These are phyloP conservation scores for Acanthosoma haemorrhoidale DNA, from an alignment of 2,888 invertebrate species.

Conservation along the genomic window DNA sequence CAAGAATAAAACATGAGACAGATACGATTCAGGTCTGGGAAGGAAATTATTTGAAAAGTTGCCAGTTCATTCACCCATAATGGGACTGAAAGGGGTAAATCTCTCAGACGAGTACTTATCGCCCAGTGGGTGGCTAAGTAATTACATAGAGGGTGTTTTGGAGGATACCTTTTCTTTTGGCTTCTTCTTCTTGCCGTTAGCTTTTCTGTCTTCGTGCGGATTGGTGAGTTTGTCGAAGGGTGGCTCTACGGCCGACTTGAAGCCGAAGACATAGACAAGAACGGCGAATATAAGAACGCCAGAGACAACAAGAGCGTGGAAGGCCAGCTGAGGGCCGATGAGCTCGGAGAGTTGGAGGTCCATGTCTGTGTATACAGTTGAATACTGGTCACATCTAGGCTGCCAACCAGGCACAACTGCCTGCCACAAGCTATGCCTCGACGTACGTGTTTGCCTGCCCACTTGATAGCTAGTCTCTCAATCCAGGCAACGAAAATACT, in stretches of 20 bases:
- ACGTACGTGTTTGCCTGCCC: conserved; percentile 27
- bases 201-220: conserved; percentile 58
- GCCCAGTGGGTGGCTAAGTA: not conserved
- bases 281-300: conserved; percentile 66
- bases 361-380: conserved; percentile 9
- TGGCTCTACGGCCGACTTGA: conserved; percentile 74
- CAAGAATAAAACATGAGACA: no score
- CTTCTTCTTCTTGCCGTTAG: conserved; percentile 58
- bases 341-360: conserved; percentile 20
- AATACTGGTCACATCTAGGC: not conserved
- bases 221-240: conserved; percentile 67
- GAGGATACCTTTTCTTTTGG: conserved; percentile 44
- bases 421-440: conserved; percentile 16
- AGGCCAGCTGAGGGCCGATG: conserved; percentile 47
- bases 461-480: conserved; percentile 13
- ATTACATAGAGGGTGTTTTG: not conserved
- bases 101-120: not conserved
- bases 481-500: not conserved
- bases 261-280: conserved; percentile 71
- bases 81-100: conserved; percentile 1
- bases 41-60: conserved; percentile 13
- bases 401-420: conserved; percentile 10
- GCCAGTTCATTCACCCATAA: conserved; percentile 13
- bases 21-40: no score
- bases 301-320: conserved; percentile 55